Evolutionary conservation across 1,140 invertebrate species (phyloP).

Genomic region (Drosophila serrata): DNA sequence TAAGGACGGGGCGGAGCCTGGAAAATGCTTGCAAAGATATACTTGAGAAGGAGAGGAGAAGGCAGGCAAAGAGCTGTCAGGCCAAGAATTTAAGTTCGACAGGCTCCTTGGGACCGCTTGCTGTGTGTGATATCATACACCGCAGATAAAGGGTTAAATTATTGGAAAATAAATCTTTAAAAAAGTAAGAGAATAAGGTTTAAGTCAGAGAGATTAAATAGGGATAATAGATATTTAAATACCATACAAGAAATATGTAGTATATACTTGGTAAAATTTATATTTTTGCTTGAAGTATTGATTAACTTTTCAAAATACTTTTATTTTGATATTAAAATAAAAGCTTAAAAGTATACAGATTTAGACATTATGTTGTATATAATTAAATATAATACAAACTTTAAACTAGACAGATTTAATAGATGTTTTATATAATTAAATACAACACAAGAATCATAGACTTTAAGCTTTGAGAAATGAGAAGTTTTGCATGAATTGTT

Average conservation of each 20-base stretch:
- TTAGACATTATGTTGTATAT: neutral
- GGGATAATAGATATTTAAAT: neutral
- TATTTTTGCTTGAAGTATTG: neutral
- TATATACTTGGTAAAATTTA: neutral
- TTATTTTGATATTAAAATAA: neutral
- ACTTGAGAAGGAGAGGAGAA: constrained; percentile 1
- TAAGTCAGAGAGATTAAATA: neutral
- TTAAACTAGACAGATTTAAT: neutral
- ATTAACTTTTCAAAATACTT: too few relatives aligned
- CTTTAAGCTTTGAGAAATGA: too few relatives aligned
- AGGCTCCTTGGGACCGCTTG: constrained; percentile 20
- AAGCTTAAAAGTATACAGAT: neutral
- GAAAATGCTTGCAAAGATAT: neutral
- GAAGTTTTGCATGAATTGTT: neutral
- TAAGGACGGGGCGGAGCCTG: constrained; percentile 27
- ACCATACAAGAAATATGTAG: fast-evolving
- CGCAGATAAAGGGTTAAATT: neutral
- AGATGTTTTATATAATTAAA: too few relatives aligned
- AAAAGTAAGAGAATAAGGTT: neutral
- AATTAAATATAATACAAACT: too few relatives aligned
- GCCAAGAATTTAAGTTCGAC: constrained; percentile 56
- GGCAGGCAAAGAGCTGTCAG: constrained; percentile 32
- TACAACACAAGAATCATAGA: too few relatives aligned
- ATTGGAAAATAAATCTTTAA: neutral
- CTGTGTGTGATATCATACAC: constrained; percentile 6